phyloP scores from a whole-genome alignment of 2,888 invertebrate genomes.

The Brachycybe producta region DNA sequence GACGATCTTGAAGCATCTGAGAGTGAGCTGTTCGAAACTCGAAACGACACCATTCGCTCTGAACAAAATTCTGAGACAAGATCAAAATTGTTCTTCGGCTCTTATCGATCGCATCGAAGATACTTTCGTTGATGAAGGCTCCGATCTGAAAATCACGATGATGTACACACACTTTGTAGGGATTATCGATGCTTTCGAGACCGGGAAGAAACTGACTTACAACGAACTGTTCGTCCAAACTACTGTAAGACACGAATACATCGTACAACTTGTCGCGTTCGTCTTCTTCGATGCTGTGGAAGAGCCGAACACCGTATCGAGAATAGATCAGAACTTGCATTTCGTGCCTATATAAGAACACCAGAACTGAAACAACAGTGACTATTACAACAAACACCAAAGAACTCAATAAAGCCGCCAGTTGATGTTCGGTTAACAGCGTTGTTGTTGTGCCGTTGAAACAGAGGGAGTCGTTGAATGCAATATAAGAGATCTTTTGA shows the following conservation, averaged over 20 bases:
- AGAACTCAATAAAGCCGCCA: not conserved
- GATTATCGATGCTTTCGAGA: slow-evolving; percentile 22
- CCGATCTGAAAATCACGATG: slow-evolving; percentile 28
- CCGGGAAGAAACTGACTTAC: slow-evolving; percentile 21
- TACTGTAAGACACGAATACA: slow-evolving; percentile 27
- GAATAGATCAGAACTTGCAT: slow-evolving; percentile 16
- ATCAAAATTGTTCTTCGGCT: slow-evolving; percentile 26
- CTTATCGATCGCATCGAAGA: slow-evolving; percentile 24
- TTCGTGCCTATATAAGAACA: not conserved
- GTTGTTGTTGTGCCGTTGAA: not conserved
- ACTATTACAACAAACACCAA: slow-evolving; percentile 17
- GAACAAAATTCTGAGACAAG: slow-evolving; percentile 24
- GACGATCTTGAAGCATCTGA: slow-evolving; percentile 25
- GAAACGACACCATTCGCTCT: slow-evolving; percentile 27
- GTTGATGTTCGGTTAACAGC: too few relatives aligned
- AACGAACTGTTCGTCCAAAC: slow-evolving; percentile 24
- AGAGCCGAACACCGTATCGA: slow-evolving; percentile 4
- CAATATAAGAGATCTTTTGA: not conserved
- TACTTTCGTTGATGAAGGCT: slow-evolving; percentile 26
- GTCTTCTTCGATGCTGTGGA: slow-evolving; percentile 3
- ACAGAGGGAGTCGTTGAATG: not conserved
- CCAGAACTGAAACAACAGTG: slow-evolving; percentile 12
- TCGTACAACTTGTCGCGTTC: slow-evolving; percentile 23
- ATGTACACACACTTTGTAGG: slow-evolving; percentile 26
- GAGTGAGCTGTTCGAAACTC: slow-evolving; percentile 25